Evolutionary conservation across 2,888 invertebrate genomes (phyloP).

Genomic region (Pasiphila rectangulata): DNA sequence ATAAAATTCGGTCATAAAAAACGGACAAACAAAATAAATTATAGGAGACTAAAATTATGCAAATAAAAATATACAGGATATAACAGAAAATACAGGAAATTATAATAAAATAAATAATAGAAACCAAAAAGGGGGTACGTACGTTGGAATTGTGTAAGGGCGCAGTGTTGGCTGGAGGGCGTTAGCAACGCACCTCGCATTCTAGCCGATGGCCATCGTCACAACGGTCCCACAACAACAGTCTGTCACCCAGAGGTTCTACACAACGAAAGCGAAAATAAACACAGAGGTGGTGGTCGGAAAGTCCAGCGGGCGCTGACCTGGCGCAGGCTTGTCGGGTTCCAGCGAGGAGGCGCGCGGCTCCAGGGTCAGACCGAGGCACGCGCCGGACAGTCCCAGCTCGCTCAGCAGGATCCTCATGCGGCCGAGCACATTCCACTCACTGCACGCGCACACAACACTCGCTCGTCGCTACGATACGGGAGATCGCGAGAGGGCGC

Average conservation of each 20-base stretch:
- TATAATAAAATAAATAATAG: constrained; percentile 51
- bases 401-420: constrained; percentile 82
- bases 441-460: constrained; percentile 79
- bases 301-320: constrained; percentile 77
- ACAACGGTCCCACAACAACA: constrained; percentile 73
- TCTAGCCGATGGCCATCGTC: constrained; percentile 79
- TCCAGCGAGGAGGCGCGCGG: constrained; percentile 74
- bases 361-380: constrained; percentile 79
- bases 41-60: constrained; percentile 30
- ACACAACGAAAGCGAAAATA: constrained; percentile 81
- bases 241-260: constrained; percentile 76
- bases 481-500: constrained; percentile 61
- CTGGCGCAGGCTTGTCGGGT: constrained; percentile 76
- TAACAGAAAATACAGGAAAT: constrained; percentile 30
- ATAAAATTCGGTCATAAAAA: neutral
- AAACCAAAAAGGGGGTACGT: constrained; percentile 70
- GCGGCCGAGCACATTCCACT: constrained; percentile 79
- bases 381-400: constrained; percentile 79
- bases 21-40: neutral
- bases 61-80: constrained; percentile 34
- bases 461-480: constrained; percentile 58
- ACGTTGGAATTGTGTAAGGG: constrained; percentile 77
- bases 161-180: constrained; percentile 76
- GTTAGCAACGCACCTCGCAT: constrained; percentile 81
- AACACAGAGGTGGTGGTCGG: constrained; percentile 75